A percentile compares a stretch with the other conserved stretches of the same genome.
Conservation (phyloP, 1,140 invertebrate genomes). For the Protaetia brevitarsis region DNA sequence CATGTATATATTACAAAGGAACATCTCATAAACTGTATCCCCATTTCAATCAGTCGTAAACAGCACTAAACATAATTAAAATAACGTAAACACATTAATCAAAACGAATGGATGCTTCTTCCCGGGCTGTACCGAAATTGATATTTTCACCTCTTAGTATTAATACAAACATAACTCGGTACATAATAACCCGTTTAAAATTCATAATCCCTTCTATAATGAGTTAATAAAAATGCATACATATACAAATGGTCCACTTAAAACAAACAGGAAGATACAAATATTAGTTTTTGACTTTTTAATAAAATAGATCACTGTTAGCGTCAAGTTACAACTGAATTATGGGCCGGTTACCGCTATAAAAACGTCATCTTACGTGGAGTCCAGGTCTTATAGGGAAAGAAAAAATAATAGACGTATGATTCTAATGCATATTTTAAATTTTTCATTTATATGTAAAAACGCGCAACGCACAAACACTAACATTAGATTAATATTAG, state of each 20-base stretch:
- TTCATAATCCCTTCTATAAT: conserved; percentile 32
- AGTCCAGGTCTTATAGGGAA: neutral
- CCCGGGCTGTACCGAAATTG: conserved; percentile 11
- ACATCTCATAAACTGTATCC: conserved; percentile 4
- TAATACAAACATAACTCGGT: conserved; percentile 20
- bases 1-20: neutral
- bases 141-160: conserved; percentile 24
- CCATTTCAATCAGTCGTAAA: neutral
- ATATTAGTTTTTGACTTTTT: conserved; percentile 35
- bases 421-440: conserved; percentile 14
- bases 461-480: neutral
- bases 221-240: conserved; percentile 39
- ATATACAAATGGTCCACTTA: conserved; percentile 35
- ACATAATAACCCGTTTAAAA: conserved; percentile 25
- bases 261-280: conserved; percentile 41
- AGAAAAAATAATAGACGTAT: neutral
- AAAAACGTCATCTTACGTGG: conserved; percentile 17
- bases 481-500: neutral
- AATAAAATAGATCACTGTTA: conserved; percentile 33
- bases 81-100: conserved; percentile 17
- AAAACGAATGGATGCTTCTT: conserved; percentile 1
- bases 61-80: neutral
- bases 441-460: conserved; percentile 16
- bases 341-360: conserved; percentile 26
- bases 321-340: conserved; percentile 32